Conservation (phyloP, 2,888 invertebrate species). For the Hololepta plana region DNA sequence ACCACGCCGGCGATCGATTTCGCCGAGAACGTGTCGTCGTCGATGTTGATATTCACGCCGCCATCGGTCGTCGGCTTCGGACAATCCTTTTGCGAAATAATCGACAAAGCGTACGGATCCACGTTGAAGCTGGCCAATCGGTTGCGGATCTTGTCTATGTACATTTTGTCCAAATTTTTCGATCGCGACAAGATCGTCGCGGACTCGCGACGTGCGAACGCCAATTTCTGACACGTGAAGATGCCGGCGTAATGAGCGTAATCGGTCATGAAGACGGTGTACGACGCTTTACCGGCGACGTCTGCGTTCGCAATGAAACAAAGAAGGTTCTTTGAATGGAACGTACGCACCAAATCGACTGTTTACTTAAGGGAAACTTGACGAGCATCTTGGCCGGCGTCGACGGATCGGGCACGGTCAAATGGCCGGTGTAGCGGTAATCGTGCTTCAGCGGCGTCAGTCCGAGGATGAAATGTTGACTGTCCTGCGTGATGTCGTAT, state of each 20-base stretch:
- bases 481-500: conserved; percentile 51
- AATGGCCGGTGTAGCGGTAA: conserved; percentile 56
- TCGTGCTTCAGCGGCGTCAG: conserved; percentile 61
- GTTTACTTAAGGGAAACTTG: conserved; percentile 64
- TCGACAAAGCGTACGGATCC: conserved; percentile 59
- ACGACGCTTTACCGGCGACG: conserved; percentile 43
- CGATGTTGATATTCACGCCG: conserved; percentile 50
- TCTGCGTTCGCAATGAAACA: conserved; percentile 5
- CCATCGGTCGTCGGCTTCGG: conserved; percentile 39
- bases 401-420: conserved; percentile 43
- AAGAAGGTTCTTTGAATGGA: background rate
- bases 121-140: conserved; percentile 44
- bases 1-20: conserved; percentile 54
- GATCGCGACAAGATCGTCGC: conserved; percentile 65
- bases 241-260: conserved; percentile 56
- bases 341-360: conserved; percentile 3
- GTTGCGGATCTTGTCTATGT: conserved; percentile 49
- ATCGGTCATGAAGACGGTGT: conserved; percentile 56
- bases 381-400: conserved; percentile 57
- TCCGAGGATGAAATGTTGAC: conserved; percentile 48
- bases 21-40: conserved; percentile 57
- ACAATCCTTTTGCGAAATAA: conserved; percentile 53
- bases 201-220: conserved; percentile 57
- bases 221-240: conserved; percentile 61
- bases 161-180: conserved; percentile 51